Conservation (phyloP, 2,797 vertebrate genomes). For the Nannoperca australis region DNA sequence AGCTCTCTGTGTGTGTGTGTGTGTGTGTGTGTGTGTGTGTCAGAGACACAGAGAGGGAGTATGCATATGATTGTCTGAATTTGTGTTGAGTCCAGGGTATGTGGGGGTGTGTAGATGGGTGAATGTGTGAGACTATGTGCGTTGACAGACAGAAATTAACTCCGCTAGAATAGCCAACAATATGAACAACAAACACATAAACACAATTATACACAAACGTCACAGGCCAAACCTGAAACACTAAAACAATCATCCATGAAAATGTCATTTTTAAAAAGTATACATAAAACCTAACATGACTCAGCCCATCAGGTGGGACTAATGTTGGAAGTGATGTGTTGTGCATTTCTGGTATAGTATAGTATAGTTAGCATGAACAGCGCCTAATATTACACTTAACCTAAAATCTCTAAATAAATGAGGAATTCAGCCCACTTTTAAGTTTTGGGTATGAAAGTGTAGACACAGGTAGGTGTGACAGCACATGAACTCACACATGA, state of each 20-base stretch:
- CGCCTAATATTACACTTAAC: no score
- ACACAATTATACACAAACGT: neutral
- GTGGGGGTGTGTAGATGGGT: constrained; percentile 20
- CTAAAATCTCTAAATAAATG: neutral
- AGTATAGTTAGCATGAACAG: neutral
- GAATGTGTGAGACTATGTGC: constrained; percentile 20
- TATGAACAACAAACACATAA: neutral
- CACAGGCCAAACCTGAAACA: neutral
- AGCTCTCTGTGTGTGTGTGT: constrained; percentile 20
- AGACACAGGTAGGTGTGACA: neutral
- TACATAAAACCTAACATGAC: neutral
- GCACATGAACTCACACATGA: neutral
- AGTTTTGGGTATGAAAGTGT: neutral
- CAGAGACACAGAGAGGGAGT: constrained; percentile 11
- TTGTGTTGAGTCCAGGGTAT: constrained; percentile 28
- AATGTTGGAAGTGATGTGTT: neutral
- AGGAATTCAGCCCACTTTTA: neutral
- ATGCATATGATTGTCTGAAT: constrained; percentile 19
- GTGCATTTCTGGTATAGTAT: no score
- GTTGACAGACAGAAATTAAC: constrained; percentile 22
- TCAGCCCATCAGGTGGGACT: neutral
- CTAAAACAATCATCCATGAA: neutral
- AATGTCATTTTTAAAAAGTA: neutral
- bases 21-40: constrained; percentile 5
- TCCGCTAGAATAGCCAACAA: neutral